Evolutionary conservation across 2,797 vertebrate species (phyloP).

Genomic region (Gobio occitaniae): DNA sequence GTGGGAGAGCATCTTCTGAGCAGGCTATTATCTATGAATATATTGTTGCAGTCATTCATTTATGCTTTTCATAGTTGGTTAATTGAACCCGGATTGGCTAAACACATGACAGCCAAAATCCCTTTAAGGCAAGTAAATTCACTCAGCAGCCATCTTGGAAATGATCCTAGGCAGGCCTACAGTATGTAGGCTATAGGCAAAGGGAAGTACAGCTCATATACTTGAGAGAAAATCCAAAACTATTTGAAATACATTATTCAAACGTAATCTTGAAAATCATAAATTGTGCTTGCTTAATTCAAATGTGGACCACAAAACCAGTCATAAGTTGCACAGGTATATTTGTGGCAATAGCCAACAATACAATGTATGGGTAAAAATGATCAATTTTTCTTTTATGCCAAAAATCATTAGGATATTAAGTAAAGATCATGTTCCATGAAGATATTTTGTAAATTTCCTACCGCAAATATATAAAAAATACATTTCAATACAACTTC

Average conservation of each 20-base stretch:
- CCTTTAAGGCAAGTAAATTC: neutral
- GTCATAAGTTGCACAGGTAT: too few relatives aligned
- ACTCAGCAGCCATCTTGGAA: neutral
- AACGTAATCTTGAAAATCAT: neutral
- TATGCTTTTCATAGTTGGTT: neutral
- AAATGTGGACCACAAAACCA: too few relatives aligned
- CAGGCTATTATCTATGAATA: neutral
- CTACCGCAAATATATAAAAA: too few relatives aligned
- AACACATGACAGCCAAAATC: neutral
- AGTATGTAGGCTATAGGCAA: neutral
- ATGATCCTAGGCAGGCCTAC: neutral
- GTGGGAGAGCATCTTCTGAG: constrained; percentile 20
- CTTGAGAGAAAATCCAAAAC: neutral
- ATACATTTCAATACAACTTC: too few relatives aligned
- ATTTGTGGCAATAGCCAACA: too few relatives aligned
- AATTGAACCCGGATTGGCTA: neutral
- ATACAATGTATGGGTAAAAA: too few relatives aligned
- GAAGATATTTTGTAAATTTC: too few relatives aligned
- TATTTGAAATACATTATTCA: neutral
- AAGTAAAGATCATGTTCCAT: too few relatives aligned
- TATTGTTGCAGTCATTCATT: neutral
- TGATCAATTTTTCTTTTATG: too few relatives aligned
- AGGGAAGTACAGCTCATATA: neutral
- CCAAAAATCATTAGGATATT: too few relatives aligned
- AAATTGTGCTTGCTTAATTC: neutral